Conservation (phyloP, 2,113 vertebrate species). For the Reinhardtius hippoglossoides region DNA sequence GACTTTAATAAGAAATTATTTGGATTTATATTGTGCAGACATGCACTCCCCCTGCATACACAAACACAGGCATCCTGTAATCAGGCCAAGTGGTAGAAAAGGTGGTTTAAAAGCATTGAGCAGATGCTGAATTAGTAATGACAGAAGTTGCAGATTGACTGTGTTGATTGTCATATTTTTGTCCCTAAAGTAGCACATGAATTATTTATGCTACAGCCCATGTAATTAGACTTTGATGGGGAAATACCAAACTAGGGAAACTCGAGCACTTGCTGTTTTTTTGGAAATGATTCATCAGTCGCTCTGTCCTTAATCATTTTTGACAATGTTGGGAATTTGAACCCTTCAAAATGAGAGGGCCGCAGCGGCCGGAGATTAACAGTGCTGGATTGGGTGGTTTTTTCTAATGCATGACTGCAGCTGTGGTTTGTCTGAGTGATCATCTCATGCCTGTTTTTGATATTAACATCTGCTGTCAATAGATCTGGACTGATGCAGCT, state of each 20-base stretch:
- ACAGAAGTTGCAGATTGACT: slow-evolving; percentile 72
- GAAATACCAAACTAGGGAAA: slow-evolving; percentile 64
- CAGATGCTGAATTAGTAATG: slow-evolving; percentile 74
- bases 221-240: slow-evolving; percentile 73
- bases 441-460: slow-evolving; percentile 35
- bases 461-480: slow-evolving; percentile 51
- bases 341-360: slow-evolving; percentile 9
- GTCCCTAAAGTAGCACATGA: slow-evolving; percentile 72
- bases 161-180: slow-evolving; percentile 74
- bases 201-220: slow-evolving; percentile 77
- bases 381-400: neutral
- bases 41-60: slow-evolving; percentile 15
- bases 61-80: slow-evolving; percentile 36
- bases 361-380: slow-evolving; percentile 10
- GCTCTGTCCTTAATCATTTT: slow-evolving; percentile 38
- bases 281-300: slow-evolving; percentile 58
- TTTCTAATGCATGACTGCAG: slow-evolving; percentile 21
- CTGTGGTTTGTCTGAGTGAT: slow-evolving; percentile 40
- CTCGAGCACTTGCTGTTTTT: slow-evolving; percentile 39
- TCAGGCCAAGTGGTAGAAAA: slow-evolving; percentile 46
- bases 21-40: slow-evolving; percentile 10
- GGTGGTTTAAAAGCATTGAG: slow-evolving; percentile 47
- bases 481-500: slow-evolving; percentile 18
- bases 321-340: slow-evolving; percentile 41
- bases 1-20: slow-evolving; percentile 27